phyloP scores from a whole-genome alignment of 2,113 vertebrate genomes.

The Prunella fulvescens region DNA sequence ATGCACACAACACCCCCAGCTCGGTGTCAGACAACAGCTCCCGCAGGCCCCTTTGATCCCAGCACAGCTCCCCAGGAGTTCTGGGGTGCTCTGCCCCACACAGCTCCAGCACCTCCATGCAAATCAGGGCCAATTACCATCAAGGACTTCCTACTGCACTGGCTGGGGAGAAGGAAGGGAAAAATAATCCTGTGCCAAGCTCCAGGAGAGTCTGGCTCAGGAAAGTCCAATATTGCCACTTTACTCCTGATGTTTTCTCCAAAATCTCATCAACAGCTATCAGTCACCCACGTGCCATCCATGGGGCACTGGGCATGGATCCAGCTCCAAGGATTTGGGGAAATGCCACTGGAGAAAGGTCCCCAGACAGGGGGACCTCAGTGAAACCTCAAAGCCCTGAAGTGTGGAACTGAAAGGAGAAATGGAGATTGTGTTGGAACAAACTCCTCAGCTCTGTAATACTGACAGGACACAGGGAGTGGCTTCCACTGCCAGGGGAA shows the following conservation, averaged over 20 bases:
- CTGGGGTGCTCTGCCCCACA: slow-evolving; percentile 67
- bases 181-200: slow-evolving; percentile 39
- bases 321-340: background rate
- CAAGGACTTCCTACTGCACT: slow-evolving; percentile 72
- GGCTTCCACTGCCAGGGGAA: background rate
- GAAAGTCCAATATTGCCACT: slow-evolving; percentile 24
- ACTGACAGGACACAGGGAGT: background rate
- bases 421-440: background rate
- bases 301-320: background rate
- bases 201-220: slow-evolving; percentile 47
- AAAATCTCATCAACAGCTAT: background rate
- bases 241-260: slow-evolving; percentile 21
- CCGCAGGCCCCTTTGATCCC: slow-evolving; percentile 88
- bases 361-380: background rate
- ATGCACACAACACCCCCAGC: slow-evolving; percentile 95
- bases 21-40: slow-evolving; percentile 88
- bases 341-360: background rate
- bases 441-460: background rate
- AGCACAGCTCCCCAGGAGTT: slow-evolving; percentile 78
- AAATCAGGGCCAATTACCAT: slow-evolving; percentile 82
- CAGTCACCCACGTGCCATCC: background rate
- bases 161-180: slow-evolving; percentile 44
- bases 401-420: background rate
- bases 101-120: slow-evolving; percentile 84
- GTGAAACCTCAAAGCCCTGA: no score